phyloP scores from a whole-genome alignment of 2,888 invertebrate species.

The Eupithecia exiguata region DNA sequence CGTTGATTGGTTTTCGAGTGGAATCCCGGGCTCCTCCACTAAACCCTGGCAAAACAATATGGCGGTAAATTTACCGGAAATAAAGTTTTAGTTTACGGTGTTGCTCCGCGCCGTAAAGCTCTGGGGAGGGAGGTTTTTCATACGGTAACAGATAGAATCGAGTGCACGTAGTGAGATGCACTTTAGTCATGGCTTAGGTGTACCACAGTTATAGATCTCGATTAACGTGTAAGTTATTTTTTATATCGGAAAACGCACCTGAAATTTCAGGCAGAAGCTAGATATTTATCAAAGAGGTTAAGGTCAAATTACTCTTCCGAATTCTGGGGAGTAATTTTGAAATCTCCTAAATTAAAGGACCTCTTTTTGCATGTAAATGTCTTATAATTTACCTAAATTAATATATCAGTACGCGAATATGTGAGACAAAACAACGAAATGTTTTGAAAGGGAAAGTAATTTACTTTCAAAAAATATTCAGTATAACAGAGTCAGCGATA shows the following conservation, averaged over 20 bases:
- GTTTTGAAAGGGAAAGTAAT: background rate
- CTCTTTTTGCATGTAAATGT: no score
- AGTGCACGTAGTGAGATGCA: background rate
- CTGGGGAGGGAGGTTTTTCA: background rate
- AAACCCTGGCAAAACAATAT: background rate
- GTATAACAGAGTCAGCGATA: background rate
- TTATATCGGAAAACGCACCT: no score
- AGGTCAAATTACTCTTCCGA: no score
- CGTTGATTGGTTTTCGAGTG: conserved; percentile 22
- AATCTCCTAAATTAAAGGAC: no score
- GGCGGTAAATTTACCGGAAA: conserved; percentile 2
- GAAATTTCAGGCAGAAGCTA: background rate
- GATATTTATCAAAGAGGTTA: no score
- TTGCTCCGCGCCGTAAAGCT: background rate
- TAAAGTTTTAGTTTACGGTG: background rate
- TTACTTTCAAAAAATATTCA: background rate
- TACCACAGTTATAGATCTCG: no score
- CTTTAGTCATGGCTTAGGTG: background rate
- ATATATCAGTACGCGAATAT: background rate
- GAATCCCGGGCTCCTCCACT: background rate
- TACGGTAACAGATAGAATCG: background rate
- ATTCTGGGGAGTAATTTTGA: no score
- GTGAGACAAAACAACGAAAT: no score
- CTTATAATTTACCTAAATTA: no score
- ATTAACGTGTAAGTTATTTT: no score